Conservation (phyloP, 2,888 invertebrate species). For the Hypena proboscidalis region DNA sequence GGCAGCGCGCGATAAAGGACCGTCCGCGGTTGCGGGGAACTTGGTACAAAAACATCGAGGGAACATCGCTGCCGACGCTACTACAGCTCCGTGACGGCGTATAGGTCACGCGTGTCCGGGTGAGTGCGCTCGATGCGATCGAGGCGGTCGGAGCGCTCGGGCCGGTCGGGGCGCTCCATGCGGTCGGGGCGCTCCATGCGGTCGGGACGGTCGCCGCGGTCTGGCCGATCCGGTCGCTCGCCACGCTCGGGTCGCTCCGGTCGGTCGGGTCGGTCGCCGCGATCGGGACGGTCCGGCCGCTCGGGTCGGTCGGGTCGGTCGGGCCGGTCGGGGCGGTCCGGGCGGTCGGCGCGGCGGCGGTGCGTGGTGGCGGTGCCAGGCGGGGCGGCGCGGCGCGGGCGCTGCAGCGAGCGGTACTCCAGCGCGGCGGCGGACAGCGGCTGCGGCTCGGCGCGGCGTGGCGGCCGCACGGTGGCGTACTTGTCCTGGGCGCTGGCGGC, state of each 20-base stretch:
- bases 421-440: conserved; percentile 83
- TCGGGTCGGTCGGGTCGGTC: conserved; percentile 25
- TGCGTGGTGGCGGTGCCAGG: conserved; percentile 48
- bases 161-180: conserved; percentile 19
- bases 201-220: conserved; percentile 86
- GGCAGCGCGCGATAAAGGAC: not conserved
- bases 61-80: conserved; percentile 8
- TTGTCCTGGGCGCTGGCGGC: no score
- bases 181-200: conserved; percentile 18
- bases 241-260: conserved; percentile 71
- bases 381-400: conserved; percentile 73
- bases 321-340: conserved; percentile 87
- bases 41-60: conserved; percentile 5
- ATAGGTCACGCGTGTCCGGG: conserved; percentile 84
- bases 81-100: conserved; percentile 87
- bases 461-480: conserved; percentile 77
- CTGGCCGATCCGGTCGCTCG: conserved; percentile 86
- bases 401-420: conserved; percentile 86
- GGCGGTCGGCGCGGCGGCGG: conserved; percentile 87
- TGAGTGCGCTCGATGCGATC: conserved; percentile 47
- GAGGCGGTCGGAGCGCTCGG: conserved; percentile 42
- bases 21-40: not conserved
- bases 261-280: conserved; percentile 44
- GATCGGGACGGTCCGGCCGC: conserved; percentile 28
- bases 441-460: conserved; percentile 76